Percentiles rank a stretch among this genome's conserved stretches.
phyloP scores from a whole-genome alignment of 2,797 vertebrate genomes.

The Bryconaethiops microstoma region DNA sequence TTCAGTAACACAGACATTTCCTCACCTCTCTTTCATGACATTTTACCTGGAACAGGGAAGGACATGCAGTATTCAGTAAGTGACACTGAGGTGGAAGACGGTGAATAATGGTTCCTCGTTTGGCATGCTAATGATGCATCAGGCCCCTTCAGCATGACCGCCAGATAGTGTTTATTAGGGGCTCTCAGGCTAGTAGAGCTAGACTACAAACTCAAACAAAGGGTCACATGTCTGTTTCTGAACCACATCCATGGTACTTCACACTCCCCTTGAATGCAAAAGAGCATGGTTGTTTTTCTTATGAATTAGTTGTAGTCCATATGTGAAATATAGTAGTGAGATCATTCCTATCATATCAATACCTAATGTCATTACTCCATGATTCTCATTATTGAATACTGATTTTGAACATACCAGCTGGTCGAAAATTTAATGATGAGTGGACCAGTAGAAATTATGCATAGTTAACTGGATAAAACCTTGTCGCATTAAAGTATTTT shows the following conservation, averaged over 20 bases:
- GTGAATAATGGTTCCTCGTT: neutral
- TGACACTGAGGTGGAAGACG: conserved; percentile 24
- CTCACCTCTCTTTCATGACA: conserved; percentile 2
- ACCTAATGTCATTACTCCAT: too few species aligned
- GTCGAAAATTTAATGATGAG: too few species aligned
- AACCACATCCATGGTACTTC: neutral
- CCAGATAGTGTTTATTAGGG: conserved; percentile 9
- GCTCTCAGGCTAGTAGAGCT: neutral
- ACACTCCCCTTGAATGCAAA: neutral
- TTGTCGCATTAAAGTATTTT: too few species aligned
- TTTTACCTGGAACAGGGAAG: conserved; percentile 1
- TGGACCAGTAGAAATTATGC: too few species aligned
- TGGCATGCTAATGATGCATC: conserved; percentile 24
- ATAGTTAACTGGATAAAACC: too few species aligned
- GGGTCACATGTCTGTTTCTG: neutral
- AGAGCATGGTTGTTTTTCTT: neutral
- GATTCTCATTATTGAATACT: too few species aligned
- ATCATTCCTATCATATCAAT: too few species aligned
- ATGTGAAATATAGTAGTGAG: neutral
- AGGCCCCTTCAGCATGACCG: neutral
- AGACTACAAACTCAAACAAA: neutral
- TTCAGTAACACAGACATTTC: conserved; percentile 22
- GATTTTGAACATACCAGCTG: too few species aligned
- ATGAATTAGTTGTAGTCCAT: neutral
- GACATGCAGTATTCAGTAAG: neutral